phyloP scores from a whole-genome alignment of 2,888 invertebrate species.

The Plagodis pulveraria region DNA sequence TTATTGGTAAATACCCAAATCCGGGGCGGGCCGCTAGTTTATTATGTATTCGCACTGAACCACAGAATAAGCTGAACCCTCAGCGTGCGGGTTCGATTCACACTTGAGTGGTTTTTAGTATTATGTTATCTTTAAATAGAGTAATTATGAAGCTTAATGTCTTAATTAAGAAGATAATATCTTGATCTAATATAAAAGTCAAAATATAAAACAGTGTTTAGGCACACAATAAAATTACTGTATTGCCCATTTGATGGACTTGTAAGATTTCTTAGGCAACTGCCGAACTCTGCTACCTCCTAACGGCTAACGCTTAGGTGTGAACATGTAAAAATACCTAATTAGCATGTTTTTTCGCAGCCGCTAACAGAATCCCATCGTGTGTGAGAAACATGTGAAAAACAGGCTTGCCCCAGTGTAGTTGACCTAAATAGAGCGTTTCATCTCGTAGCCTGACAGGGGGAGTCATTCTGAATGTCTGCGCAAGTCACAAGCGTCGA shows the following conservation, averaged over 20 bases:
- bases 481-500: constrained; percentile 45
- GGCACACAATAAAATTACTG: background rate
- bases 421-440: constrained; percentile 66
- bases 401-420: constrained; percentile 45
- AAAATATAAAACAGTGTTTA: constrained; percentile 8
- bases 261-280: background rate
- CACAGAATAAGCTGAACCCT: no score
- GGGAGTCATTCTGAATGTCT: constrained; percentile 43
- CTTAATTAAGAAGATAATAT: constrained; percentile 12
- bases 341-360: constrained; percentile 45
- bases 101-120: no score
- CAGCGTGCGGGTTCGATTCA: no score
- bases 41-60: no score
- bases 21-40: no score
- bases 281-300: background rate
- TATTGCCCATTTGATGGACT: constrained; percentile 5
- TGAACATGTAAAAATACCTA: constrained; percentile 39
- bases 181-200: constrained; percentile 8
- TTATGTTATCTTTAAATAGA: constrained; percentile 3
- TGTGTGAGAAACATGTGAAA: constrained; percentile 41
- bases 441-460: constrained; percentile 47
- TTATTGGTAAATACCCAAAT: no score
- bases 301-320: constrained; percentile 15
- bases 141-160: constrained; percentile 11
- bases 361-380: constrained; percentile 38